These are phyloP conservation scores for Barbus barbus DNA, from an alignment of 2,113 vertebrate genomes.

Conservation along the genomic window DNA sequence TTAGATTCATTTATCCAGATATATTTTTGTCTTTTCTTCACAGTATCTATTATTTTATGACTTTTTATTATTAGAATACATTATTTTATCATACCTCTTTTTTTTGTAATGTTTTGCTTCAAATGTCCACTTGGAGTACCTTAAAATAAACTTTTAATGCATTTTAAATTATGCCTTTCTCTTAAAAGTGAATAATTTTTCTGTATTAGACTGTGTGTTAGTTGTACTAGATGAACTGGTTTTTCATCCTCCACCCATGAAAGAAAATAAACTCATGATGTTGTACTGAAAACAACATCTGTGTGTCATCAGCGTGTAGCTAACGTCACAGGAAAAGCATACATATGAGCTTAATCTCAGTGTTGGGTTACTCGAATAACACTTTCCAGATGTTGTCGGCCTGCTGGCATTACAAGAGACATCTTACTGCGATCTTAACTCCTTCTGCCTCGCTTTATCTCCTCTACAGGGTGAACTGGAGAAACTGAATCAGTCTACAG, in stretches of 20 bases:
- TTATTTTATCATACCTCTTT: no score
- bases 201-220: not conserved
- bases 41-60: no score
- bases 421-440: not conserved
- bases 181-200: not conserved
- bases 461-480: constrained; percentile 90
- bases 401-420: not conserved
- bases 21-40: no score
- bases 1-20: no score
- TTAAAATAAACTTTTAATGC: not conserved
- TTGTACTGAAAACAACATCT: not conserved
- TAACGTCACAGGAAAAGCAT: not conserved
- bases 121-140: not conserved
- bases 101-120: not conserved
- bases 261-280: not conserved
- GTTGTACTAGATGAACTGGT: not conserved
- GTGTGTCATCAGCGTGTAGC: not conserved
- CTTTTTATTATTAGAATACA: no score
- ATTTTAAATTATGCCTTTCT: not conserved
- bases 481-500: constrained; percentile 96
- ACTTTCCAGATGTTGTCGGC: constrained; percentile 34
- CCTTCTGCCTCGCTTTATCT: constrained; percentile 47
- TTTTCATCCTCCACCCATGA: constrained; percentile 3
- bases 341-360: not conserved
- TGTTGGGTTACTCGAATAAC: constrained; percentile 23